Evolutionary conservation across 2,797 vertebrate genomes (phyloP), one percentile per base, ranked within the genome.

Genomic region (Eulemur albifrons): DNA sequence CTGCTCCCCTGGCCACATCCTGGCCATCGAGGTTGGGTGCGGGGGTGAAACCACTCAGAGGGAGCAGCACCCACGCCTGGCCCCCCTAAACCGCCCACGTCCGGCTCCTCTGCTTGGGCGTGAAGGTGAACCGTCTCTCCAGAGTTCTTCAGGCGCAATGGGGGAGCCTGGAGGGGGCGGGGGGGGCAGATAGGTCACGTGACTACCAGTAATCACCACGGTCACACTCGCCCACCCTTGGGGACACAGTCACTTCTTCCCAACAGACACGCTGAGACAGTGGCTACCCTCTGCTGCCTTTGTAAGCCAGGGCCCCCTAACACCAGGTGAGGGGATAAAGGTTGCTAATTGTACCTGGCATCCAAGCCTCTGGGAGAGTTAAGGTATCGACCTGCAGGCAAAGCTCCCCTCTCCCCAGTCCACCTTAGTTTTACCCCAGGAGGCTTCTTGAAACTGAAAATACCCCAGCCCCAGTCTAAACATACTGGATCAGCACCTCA

Each of bases 21-120:
- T 69, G 65, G 70, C 63, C 27, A 0, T 15, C 7, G 57, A 92
- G 61, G 7, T 15, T 3, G 1, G 3, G 21, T 18, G 12, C 48
- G 50, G 57, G 32, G 30, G 9, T 23, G 45, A 83, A 75, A 2
- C 50, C 12, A 0, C 38, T 48, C 4, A 17, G n/a, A 25, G 45
- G 15, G 8, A 20, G 54, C 9, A 8, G 27, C 13, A 4, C 15
- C 18, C 23, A 1, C 0, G 12, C 8, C 23, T 10, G 6, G 43
- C 1, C 13, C 27, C 9, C 1, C 10, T 15, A 14, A 3, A 3
- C 50, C 18, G 15, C 20, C 52, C 13, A 3, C 11, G 20, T 87
- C 83, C 2, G 2, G 35, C 12, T 23, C 35, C 14, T 25, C 5
- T 57, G 54, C 21, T 32, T 13, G 4, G 2, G 9, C 8, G 20